Evolutionary conservation across 2,797 vertebrate genomes (phyloP), one percentile per base, ranked within the genome.

Genomic region (Bovichtus diacanthus): DNA sequence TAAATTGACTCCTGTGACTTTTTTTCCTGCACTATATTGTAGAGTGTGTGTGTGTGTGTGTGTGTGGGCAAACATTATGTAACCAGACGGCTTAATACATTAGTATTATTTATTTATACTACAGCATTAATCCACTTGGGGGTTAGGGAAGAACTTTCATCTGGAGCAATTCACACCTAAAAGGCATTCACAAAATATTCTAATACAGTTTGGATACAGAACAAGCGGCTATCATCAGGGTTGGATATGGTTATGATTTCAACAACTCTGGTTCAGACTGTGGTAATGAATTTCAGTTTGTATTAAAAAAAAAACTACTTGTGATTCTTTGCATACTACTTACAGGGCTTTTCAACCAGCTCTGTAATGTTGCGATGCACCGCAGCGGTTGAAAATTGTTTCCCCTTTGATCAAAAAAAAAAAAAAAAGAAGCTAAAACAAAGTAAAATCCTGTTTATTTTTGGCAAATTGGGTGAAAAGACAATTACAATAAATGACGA

Each of bases 41-140:
- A 10, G 4, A 18, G 49, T 1, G 50, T 27, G 49, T 39, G 59
- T 38, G 39, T 16, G 49, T 1, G 50, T 27, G 49, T 1, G 50
- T 27, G 49, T 39, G 59, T 38, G 39, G 69, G 12, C 18, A 56
- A 70, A 56, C 15, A 41, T 73, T 64, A 43, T 46, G 1, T 58
- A 75, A 68, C 8, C 3, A 1, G 34, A 54, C 6, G 41, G 12
- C 1, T 65, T 76, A n/a, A n/a, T n/a, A n/a, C n/a, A n/a, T n/a
- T n/a, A n/a, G n/a, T n/a, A n/a, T n/a, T n/a, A n/a, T n/a, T 25
- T 11, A 9, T 39, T 39, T 53, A 12, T 18, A 47, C 16, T 10
- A 38, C 5, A 25, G 19, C 38, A 53, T 38, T 13, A 69, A 53
- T 58, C 9, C 13, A 47, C 9, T 31, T 18, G 41, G 50, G 27